Base-by-base conservation (phyloP, 2,113 vertebrate species). In the Trichomycterus rosablanca region DNA sequence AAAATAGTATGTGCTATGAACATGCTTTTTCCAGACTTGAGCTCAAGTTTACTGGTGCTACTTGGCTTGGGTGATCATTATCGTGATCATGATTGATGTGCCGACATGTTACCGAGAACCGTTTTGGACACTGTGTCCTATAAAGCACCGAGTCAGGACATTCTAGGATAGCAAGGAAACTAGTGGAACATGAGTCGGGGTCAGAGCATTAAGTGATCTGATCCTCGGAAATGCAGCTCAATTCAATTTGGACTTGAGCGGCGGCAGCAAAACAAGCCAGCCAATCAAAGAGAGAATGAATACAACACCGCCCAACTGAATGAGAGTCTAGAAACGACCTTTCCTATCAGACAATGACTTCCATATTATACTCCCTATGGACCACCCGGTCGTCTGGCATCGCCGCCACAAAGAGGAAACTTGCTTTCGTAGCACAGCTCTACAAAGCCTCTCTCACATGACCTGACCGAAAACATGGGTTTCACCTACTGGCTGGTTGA, bases 311-410 rank as follows among this genome's bases (percentile, higher is more conserved):
- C 49, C 66, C 67, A 70, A 71, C 59, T 49, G 40, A 63, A 63
- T 48, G 72, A 32, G 35, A 23, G 67, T 70, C 74, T 72, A 61
- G 59, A 79, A 78, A 74, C 50, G 63, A 80, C 76, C 83, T 82
- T 67, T 15, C 78, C 71, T 50, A 63, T 68, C 16, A 71, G 68
- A 66, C 51, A 50, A 54, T 49, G 51, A 42, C 48, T 43, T 70
- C 44, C 45, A 70, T 55, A 63, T 44, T 53, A 63, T 23, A 66
- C 40, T 10, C 32, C 60, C 46, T 24, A 35, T 46, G 26, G 54
- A 18, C 12, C 72, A 66, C 20, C 58, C 61, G 57, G 76, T 76
- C 59, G 74, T 64, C 73, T 44, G 55, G 55, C 43, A 15, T 49
- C 59, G 26, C 61, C 30, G 24, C 58, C 43, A 63, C 77, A 83